phyloP scores from a whole-genome alignment of 1,140 invertebrate species.

The Drosophila sucinea region DNA sequence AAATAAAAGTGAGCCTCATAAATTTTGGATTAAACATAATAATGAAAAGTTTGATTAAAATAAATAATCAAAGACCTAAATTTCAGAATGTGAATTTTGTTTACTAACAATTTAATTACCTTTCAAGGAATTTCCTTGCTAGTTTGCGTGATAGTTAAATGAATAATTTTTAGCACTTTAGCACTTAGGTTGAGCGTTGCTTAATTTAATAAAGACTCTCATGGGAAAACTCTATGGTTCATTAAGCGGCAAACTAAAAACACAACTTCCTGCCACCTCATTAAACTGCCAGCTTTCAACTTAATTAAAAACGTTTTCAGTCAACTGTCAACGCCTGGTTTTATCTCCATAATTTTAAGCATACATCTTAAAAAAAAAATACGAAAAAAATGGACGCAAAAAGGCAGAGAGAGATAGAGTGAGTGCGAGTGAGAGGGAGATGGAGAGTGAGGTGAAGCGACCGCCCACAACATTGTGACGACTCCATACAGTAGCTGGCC shows the following conservation, averaged over 20 bases:
- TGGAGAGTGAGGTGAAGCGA: conserved; percentile 61
- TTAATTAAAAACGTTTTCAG: conserved; percentile 77
- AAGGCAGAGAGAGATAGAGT: conserved; percentile 52
- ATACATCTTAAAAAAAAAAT: conserved; percentile 54
- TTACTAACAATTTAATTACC: too few relatives aligned
- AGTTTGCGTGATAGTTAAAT: too few relatives aligned
- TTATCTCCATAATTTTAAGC: conserved; percentile 73
- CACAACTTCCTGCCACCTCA: conserved; percentile 68
- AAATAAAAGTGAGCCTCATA: too few relatives aligned
- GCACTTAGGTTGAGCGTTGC: background rate
- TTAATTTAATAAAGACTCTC: background rate
- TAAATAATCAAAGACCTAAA: too few relatives aligned
- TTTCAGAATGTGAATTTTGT: too few relatives aligned
- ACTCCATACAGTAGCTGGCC: conserved; percentile 37
- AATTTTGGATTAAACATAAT: too few relatives aligned
- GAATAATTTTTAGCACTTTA: too few relatives aligned
- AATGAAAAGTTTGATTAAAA: too few relatives aligned
- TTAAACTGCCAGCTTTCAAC: conserved; percentile 72
- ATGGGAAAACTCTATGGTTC: conserved; percentile 25
- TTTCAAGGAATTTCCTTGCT: too few relatives aligned
- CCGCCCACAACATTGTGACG: conserved; percentile 68
- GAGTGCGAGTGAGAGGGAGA: conserved; percentile 49
- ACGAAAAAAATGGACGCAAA: conserved; percentile 42
- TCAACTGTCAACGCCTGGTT: conserved; percentile 72
- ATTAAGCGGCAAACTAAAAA: background rate